Base-by-base conservation (phyloP, 2,113 vertebrate species). In the Urocolius indicus region DNA sequence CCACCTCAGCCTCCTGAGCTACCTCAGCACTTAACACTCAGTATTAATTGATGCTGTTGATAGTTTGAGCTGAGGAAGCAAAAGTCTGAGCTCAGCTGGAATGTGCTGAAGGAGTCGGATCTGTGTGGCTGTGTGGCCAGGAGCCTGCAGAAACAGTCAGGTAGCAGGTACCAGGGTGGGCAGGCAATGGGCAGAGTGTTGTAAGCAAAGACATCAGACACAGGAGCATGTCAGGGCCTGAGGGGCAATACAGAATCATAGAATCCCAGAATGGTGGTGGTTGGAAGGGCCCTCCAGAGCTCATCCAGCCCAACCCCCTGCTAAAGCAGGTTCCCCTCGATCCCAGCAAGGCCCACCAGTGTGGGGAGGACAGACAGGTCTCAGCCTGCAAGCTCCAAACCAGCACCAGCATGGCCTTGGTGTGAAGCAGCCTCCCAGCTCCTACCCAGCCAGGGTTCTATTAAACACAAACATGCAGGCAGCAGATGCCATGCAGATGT, bases 1-100 rank as follows among this genome's bases (percentile, higher is more conserved):
- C 46, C 3, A 1, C n/a, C 45, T 75, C 3, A 0, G 67, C 34
- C 80, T 66, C 71, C 52, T 16, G 20, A 55, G 16, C 51, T 55
- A 27, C 38, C 19, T 0, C 0, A 52, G 2, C 0, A 2, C 19
- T 0, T 0, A 52, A 2, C 0, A 2, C 68, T 79, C 43, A 5
- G 0, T 51, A 57, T 51, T 69, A 74, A 75, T 6, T 36, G 63
- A 26, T 48, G 38, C 27, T 6, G 15, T 23, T 12, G 24, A 21
- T 10, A 67, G 63, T 58, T 46, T 34, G 14, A 76, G 58, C 32
- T 62, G 19, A 75, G 24, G 10, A 59, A 71, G 46, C 4, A 9
- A 66, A 65, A 54, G 62, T 57, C n/a, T 29, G 29, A 75, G 84
- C 68, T 63, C 84, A 72, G 30, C 48, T 8, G 10, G 45, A 61